phyloP scores from a whole-genome alignment of 2,888 invertebrate genomes.

The Craniophora ligustri region DNA sequence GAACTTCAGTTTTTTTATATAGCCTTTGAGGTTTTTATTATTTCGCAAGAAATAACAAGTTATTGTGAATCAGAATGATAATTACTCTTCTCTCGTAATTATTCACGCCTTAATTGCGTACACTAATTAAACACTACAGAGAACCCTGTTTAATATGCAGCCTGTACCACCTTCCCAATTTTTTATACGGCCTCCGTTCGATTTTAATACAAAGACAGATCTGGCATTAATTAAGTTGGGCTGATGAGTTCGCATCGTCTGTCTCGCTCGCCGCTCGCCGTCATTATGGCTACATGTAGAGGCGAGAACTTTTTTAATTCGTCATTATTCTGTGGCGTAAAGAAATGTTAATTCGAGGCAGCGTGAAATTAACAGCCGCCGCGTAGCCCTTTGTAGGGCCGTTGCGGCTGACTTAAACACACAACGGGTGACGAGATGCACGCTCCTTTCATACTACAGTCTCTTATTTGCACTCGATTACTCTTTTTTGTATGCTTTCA shows the following conservation, averaged over 20 bases:
- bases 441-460: slow-evolving; percentile 79
- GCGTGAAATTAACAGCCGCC: slow-evolving; percentile 89
- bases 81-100: slow-evolving; percentile 33
- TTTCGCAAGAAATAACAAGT: slow-evolving; percentile 9
- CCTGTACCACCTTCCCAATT: slow-evolving; percentile 54
- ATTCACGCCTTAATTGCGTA: slow-evolving; percentile 44
- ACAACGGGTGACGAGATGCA: slow-evolving; percentile 86
- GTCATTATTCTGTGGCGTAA: slow-evolving; percentile 89
- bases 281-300: slow-evolving; percentile 86
- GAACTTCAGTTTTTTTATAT: neutral
- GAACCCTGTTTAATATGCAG: slow-evolving; percentile 59
- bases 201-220: slow-evolving; percentile 88
- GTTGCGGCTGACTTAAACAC: slow-evolving; percentile 86
- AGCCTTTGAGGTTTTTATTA: slow-evolving; percentile 1
- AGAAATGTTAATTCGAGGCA: slow-evolving; percentile 89
- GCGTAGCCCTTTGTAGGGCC: slow-evolving; percentile 85
- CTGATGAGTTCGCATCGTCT: slow-evolving; percentile 83
- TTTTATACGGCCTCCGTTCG: slow-evolving; percentile 65
- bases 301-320: slow-evolving; percentile 87
- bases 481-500: slow-evolving; percentile 83
- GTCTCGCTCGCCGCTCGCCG: slow-evolving; percentile 72
- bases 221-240: slow-evolving; percentile 86
- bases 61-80: slow-evolving; percentile 25
- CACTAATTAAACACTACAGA: slow-evolving; percentile 50
- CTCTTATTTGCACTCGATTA: slow-evolving; percentile 87